Evolutionary conservation across 2,113 vertebrate genomes (phyloP).

Genomic region (Corvus hawaiiensis): DNA sequence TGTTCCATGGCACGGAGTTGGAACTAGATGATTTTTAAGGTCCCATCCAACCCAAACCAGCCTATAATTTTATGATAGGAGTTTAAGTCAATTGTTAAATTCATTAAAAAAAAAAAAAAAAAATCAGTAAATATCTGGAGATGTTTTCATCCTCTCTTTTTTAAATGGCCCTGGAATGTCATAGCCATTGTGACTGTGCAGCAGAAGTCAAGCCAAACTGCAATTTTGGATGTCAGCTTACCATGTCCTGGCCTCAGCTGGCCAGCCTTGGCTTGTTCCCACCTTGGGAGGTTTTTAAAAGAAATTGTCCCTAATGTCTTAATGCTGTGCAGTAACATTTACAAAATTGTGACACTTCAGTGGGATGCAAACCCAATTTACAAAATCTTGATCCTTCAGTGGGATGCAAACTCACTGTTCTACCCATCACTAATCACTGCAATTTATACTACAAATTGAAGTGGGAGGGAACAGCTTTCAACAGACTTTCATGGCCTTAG

Average conservation of each 20-base stretch:
- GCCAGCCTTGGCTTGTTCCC: not conserved
- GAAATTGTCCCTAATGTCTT: not conserved
- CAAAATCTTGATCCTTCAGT: not conserved
- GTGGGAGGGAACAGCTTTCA: not conserved
- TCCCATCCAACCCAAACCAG: not conserved
- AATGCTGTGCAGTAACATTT: not conserved
- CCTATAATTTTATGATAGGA: not conserved
- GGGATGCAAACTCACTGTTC: not conserved
- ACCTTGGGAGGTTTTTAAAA: not conserved
- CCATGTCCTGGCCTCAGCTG: not conserved
- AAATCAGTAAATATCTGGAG: not conserved
- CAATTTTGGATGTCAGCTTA: not conserved
- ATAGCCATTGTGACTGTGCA: fast-evolving
- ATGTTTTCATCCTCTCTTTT: not conserved
- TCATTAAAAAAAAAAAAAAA: not conserved
- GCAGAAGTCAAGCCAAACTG: not conserved
- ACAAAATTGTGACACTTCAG: not conserved
- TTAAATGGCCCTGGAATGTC: not conserved
- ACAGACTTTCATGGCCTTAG: not conserved
- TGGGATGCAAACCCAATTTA: not conserved
- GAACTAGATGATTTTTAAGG: not conserved
- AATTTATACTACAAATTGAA: not conserved
- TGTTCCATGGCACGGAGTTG: not conserved
- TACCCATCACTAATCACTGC: not conserved
- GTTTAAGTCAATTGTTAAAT: not conserved